phyloP scores from a whole-genome alignment of 1,140 invertebrate genomes.

The Sipha flava region DNA sequence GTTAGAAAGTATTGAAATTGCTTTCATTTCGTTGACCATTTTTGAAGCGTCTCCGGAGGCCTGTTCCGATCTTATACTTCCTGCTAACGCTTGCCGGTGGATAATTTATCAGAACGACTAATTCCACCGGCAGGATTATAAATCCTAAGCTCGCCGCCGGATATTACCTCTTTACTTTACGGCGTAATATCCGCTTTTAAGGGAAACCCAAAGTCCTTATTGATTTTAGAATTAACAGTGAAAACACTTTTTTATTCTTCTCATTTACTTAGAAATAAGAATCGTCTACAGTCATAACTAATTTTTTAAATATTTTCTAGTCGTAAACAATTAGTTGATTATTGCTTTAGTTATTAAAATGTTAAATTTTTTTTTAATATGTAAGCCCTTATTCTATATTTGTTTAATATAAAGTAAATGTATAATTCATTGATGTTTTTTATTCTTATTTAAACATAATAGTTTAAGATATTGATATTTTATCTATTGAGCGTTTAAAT shows the following conservation, averaged over 20 bases:
- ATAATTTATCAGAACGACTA: constrained; percentile 29
- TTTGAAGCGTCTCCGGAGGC: constrained; percentile 15
- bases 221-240: constrained; percentile 19
- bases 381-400: no score
- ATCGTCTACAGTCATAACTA: not conserved
- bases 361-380: no score
- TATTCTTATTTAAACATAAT: no score
- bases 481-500: no score
- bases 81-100: not conserved
- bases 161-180: constrained; percentile 33
- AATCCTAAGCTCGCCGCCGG: constrained; percentile 29
- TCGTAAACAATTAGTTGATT: no score
- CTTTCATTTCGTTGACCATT: constrained; percentile 25
- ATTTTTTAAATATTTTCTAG: not conserved
- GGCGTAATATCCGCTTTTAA: constrained; percentile 28
- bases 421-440: no score
- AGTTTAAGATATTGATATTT: no score
- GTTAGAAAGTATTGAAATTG: constrained; percentile 7
- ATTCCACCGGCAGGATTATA: constrained; percentile 27
- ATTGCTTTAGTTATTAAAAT: no score
- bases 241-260: not conserved
- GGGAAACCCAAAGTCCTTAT: constrained; percentile 1
- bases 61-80: constrained; percentile 19
- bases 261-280: not conserved
- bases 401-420: no score